Evolutionary conservation across 2,888 invertebrate genomes (phyloP).

Genomic region (Orchesella flavescens): DNA sequence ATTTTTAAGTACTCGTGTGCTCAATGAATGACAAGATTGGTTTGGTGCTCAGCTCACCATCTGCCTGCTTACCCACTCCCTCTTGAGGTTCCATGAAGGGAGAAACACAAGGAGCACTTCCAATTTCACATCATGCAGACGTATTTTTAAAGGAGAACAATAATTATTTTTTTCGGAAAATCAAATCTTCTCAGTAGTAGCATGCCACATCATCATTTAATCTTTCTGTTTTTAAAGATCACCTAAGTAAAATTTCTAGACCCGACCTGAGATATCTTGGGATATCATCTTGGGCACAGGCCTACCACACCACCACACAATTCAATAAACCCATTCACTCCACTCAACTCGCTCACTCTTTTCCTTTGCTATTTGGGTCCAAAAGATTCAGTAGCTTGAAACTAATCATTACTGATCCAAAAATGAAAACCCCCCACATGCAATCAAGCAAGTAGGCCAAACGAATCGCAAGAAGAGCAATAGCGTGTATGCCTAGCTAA

Average conservation of each 20-base stretch:
- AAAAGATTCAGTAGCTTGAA: constrained; percentile 60
- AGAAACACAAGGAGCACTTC: constrained; percentile 38
- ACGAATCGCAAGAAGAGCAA: neutral
- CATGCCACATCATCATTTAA: constrained; percentile 49
- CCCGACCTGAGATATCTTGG: constrained; percentile 55
- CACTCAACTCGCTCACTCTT: constrained; percentile 9
- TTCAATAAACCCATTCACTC: constrained; percentile 56
- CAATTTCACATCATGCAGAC: neutral
- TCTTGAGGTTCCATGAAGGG: constrained; percentile 27
- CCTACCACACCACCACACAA: constrained; percentile 46
- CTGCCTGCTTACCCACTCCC: neutral
- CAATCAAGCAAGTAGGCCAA: constrained; percentile 38
- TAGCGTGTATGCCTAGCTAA: neutral
- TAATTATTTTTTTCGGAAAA: constrained; percentile 44
- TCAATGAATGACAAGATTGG: constrained; percentile 45
- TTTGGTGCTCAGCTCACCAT: constrained; percentile 13
- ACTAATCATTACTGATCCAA: constrained; percentile 67
- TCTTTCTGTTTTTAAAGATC: constrained; percentile 44
- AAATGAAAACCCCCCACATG: constrained; percentile 64
- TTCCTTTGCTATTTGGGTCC: constrained; percentile 34
- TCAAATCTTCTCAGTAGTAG: constrained; percentile 23
- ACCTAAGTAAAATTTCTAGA: constrained; percentile 45
- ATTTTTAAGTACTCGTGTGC: constrained; percentile 58
- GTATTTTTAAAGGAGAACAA: constrained; percentile 9
- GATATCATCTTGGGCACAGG: constrained; percentile 44